Conservation (phyloP, 2,888 invertebrate species). For the Crepidodera aurea region DNA sequence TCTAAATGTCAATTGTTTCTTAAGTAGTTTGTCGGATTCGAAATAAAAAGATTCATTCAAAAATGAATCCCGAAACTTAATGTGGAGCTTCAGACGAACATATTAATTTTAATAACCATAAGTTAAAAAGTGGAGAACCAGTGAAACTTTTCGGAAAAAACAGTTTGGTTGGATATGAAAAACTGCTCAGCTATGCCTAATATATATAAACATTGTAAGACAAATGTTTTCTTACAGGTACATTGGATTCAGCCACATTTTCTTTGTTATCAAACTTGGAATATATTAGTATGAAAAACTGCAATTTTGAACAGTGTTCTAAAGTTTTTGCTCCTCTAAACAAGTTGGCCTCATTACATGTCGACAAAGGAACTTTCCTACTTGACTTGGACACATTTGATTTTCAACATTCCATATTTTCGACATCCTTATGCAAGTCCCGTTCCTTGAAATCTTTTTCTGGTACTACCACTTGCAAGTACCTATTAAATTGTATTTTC, state of each 20-base stretch:
- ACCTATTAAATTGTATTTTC: too few species aligned
- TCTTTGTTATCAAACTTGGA: constrained; percentile 17
- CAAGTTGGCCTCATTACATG: neutral
- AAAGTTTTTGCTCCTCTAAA: constrained; percentile 5
- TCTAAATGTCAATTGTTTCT: too few species aligned
- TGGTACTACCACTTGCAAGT: too few species aligned
- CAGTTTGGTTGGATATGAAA: constrained; percentile 17
- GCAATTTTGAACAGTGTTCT: constrained; percentile 7
- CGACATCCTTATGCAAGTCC: too few species aligned
- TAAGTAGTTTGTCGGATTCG: too few species aligned
- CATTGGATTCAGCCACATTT: constrained; percentile 12
- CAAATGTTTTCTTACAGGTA: too few species aligned
- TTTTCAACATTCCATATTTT: too few species aligned
- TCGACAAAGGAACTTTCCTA: constrained; percentile 17
- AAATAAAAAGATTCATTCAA: too few species aligned
- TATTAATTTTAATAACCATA: constrained; percentile 15
- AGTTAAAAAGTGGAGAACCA: constrained; percentile 10
- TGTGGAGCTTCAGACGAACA: constrained; percentile 18
- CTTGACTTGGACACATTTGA: constrained; percentile 13
- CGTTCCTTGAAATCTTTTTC: too few species aligned
- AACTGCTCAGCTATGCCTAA: constrained; percentile 15
- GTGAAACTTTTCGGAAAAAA: constrained; percentile 16
- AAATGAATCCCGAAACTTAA: constrained; percentile 11
- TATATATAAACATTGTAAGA: too few species aligned
- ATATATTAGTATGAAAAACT: constrained; percentile 13